phyloP scores from a whole-genome alignment of 2,797 vertebrate genomes.

The Propithecus deckenii region DNA sequence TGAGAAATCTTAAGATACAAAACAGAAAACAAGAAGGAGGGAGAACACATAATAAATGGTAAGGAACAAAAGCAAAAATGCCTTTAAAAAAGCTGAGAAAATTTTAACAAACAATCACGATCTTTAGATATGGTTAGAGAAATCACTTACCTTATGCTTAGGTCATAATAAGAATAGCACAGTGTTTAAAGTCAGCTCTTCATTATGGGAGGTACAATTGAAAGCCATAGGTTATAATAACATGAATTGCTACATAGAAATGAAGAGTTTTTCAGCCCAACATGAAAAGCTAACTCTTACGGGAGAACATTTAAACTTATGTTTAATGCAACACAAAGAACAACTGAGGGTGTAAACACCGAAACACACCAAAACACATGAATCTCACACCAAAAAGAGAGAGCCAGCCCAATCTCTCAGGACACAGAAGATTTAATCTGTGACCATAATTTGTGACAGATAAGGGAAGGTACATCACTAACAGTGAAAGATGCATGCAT shows the following conservation, averaged over 20 bases:
- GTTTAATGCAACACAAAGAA: constrained; percentile 81
- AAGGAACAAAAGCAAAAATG: constrained; percentile 80
- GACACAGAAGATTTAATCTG: constrained; percentile 72
- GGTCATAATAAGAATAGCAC: constrained; percentile 88
- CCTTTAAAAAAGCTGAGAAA: constrained; percentile 75
- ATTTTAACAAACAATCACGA: constrained; percentile 78
- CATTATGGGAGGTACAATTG: constrained; percentile 88
- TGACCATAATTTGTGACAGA: constrained; percentile 73
- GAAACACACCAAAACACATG: constrained; percentile 79
- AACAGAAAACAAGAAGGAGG: constrained; percentile 79
- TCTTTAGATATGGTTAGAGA: constrained; percentile 85
- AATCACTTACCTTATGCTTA: constrained; percentile 88
- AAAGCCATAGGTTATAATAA: constrained; percentile 86
- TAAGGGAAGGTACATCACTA: constrained; percentile 78
- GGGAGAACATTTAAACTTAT: constrained; percentile 81
- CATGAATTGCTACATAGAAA: constrained; percentile 83
- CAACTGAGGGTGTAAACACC: constrained; percentile 77
- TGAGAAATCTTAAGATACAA: constrained; percentile 69
- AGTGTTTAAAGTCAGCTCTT: constrained; percentile 88
- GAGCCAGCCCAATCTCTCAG: constrained; percentile 73
- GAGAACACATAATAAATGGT: constrained; percentile 77
- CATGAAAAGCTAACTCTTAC: constrained; percentile 86
- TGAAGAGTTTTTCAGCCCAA: constrained; percentile 84
- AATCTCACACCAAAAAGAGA: constrained; percentile 74
- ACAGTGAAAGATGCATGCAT: constrained; percentile 84